Conservation (phyloP, 2,113 vertebrate genomes). For the Jacana jacana region DNA sequence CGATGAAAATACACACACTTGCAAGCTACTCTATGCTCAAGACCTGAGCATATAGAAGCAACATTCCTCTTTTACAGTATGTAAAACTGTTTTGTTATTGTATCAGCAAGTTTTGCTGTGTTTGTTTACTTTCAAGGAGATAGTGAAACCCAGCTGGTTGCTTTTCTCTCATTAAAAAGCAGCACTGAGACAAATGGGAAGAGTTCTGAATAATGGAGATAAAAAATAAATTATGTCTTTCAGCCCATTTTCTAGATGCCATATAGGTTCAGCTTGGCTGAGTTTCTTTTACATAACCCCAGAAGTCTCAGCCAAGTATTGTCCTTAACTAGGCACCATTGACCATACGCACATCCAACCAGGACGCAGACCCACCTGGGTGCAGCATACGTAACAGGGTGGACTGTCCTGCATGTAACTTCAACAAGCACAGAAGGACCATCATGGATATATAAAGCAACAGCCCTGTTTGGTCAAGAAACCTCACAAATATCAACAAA, state of each 20-base stretch:
- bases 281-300: not conserved
- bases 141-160: not conserved
- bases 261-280: not conserved
- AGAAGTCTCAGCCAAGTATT: not conserved
- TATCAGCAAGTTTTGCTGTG: not conserved
- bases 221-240: not conserved
- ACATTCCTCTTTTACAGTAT: not conserved
- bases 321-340: not conserved
- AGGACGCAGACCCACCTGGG: not conserved
- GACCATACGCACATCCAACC: accelerated
- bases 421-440: not conserved
- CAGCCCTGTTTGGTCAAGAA: not conserved
- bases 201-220: not conserved
- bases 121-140: not conserved
- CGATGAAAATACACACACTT: not conserved
- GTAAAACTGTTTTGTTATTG: not conserved
- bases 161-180: not conserved
- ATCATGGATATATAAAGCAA: not conserved
- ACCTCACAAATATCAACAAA: not conserved
- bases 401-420: accelerated
- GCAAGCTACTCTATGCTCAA: not conserved
- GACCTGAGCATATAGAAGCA: not conserved
- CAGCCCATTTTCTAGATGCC: not conserved
- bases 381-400: not conserved
- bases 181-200: not conserved